Evolutionary conservation across 1,140 invertebrate species (phyloP).

Genomic region (Callitettix versicolor): DNA sequence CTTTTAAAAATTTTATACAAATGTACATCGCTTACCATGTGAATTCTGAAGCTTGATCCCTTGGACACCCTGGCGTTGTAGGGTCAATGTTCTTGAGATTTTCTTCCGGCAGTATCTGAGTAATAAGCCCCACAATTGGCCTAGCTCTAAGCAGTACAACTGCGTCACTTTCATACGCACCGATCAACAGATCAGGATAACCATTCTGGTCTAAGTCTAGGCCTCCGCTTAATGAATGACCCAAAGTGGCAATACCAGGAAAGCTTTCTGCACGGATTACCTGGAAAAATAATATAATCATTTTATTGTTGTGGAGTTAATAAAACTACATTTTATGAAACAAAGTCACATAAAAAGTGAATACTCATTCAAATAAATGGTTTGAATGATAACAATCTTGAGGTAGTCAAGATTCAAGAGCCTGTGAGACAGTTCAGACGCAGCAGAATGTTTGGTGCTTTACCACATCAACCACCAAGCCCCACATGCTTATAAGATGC

Average conservation of each 20-base stretch:
- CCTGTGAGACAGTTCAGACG: no score
- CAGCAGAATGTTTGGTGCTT: no score
- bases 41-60: constrained; percentile 49
- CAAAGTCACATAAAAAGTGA: not conserved
- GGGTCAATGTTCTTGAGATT: constrained; percentile 71
- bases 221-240: constrained; percentile 79
- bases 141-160: constrained; percentile 63
- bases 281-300: constrained; percentile 32
- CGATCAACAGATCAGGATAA: constrained; percentile 83
- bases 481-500: no score
- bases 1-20: no score
- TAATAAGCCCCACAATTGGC: constrained; percentile 74
- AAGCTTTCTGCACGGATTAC: constrained; percentile 43
- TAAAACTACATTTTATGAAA: not conserved
- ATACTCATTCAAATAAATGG: no score
- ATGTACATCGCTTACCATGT: constrained; percentile 54
- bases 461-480: no score
- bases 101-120: constrained; percentile 46
- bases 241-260: constrained; percentile 59
- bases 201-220: constrained; percentile 84
- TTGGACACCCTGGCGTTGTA: constrained; percentile 54
- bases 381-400: no score
- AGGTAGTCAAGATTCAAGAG: no score
- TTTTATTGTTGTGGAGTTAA: no score
- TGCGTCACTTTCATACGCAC: constrained; percentile 72